These are phyloP conservation scores for Rhombomys opimus DNA, from an alignment of 2,113 vertebrate genomes.

Conservation along the genomic window DNA sequence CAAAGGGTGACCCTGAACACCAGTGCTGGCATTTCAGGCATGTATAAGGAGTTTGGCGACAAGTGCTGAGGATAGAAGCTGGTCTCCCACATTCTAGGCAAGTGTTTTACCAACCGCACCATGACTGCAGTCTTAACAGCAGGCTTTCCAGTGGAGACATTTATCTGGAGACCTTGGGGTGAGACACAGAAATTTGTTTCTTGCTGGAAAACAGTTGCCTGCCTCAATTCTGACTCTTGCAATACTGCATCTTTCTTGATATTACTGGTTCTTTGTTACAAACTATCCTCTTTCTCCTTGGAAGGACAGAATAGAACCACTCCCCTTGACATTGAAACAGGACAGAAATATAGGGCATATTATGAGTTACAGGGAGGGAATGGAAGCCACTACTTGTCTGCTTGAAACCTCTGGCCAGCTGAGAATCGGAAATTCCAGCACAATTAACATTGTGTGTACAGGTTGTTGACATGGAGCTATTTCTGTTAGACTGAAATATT, in stretches of 20 bases:
- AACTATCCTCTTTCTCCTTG: background rate
- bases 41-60: too few relatives aligned
- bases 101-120: background rate
- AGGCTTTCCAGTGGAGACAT: background rate
- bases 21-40: background rate
- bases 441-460: background rate
- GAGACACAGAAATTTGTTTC: background rate
- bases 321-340: background rate
- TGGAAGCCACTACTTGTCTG: background rate
- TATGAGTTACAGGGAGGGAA: background rate
- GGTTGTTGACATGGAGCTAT: background rate
- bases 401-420: background rate
- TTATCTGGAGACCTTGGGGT: background rate
- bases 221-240: background rate
- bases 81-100: background rate
- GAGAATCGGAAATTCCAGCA: background rate
- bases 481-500: background rate
- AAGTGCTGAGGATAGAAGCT: background rate
- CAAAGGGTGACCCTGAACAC: background rate
- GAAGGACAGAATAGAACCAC: background rate
- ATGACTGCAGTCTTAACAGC: background rate
- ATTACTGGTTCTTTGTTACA: background rate
- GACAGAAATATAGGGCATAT: too few relatives aligned
- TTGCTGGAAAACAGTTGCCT: background rate
- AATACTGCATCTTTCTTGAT: background rate